Conservation (phyloP, 2,797 vertebrate species). For the Peromyscus eremicus region DNA sequence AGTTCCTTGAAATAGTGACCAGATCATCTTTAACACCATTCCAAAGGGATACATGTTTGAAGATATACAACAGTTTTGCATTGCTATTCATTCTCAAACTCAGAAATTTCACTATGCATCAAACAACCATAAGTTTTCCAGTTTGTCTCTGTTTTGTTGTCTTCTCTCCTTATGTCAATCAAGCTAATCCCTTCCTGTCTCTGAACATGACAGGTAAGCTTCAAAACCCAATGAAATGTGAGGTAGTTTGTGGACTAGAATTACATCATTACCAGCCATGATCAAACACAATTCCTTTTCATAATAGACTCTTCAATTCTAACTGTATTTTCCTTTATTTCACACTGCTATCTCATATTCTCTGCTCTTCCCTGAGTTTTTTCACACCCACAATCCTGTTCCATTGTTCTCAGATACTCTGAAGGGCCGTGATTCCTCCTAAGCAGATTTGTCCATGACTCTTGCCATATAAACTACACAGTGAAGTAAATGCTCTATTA, state of each 20-base stretch:
- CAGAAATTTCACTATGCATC: neutral
- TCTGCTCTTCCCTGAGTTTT: neutral
- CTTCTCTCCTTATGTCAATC: neutral
- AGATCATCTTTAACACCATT: neutral
- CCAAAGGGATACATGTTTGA: neutral
- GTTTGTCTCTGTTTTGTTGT: neutral
- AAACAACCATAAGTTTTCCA: neutral
- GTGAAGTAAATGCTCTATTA: neutral
- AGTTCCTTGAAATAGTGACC: neutral
- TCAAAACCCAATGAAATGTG: neutral
- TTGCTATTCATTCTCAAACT: neutral
- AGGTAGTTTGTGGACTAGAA: neutral
- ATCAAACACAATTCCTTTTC: neutral
- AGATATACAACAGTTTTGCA: neutral
- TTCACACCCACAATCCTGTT: neutral
- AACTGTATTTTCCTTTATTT: neutral
- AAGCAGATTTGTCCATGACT: neutral
- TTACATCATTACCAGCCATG: neutral
- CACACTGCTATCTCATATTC: neutral
- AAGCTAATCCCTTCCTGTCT: neutral
- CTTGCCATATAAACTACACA: neutral
- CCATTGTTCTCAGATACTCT: neutral
- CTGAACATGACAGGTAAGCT: neutral
- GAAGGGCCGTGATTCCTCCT: neutral
- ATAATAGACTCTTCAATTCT: neutral